Evolutionary conservation across 2,888 invertebrate species (phyloP).

Genomic region (Cryptocheilus praepositus): DNA sequence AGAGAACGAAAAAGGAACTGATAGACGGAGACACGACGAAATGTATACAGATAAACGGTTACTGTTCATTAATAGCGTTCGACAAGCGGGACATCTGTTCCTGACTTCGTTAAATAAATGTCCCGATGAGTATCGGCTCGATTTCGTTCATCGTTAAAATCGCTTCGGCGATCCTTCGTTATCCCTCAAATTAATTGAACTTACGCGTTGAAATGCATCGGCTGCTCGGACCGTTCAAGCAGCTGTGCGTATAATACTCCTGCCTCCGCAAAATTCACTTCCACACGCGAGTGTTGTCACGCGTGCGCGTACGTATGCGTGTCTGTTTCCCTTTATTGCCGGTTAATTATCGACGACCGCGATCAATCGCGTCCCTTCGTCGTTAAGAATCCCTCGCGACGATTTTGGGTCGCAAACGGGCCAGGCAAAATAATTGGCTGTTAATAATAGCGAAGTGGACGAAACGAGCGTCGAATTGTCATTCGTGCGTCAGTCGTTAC

Average conservation of each 20-base stretch:
- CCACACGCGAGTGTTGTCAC: neutral
- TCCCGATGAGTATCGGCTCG: slow-evolving; percentile 5
- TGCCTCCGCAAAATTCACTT: neutral
- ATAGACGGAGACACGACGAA: too few relatives aligned
- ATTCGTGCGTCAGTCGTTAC: neutral
- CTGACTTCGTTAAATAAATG: neutral
- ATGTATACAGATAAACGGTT: too few relatives aligned
- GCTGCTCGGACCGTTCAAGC: neutral
- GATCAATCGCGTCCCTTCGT: slow-evolving; percentile 7
- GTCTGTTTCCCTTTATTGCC: neutral
- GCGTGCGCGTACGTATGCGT: neutral
- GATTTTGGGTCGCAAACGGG: neutral
- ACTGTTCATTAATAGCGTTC: neutral
- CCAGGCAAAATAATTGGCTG: slow-evolving; percentile 2
- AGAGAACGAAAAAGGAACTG: too few relatives aligned
- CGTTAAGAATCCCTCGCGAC: slow-evolving; percentile 12
- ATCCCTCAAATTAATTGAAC: slow-evolving; percentile 14
- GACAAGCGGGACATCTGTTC: neutral
- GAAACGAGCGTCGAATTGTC: neutral
- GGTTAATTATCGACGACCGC: slow-evolving; percentile 9
- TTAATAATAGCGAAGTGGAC: slow-evolving; percentile 3
- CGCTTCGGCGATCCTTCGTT: slow-evolving; percentile 2
- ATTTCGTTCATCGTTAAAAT: slow-evolving; percentile 9
- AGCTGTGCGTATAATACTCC: neutral
- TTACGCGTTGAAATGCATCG: neutral